These are phyloP conservation scores for Zosterops japonicus DNA, from an alignment of 2,113 vertebrate species.

Conservation along the genomic window DNA sequence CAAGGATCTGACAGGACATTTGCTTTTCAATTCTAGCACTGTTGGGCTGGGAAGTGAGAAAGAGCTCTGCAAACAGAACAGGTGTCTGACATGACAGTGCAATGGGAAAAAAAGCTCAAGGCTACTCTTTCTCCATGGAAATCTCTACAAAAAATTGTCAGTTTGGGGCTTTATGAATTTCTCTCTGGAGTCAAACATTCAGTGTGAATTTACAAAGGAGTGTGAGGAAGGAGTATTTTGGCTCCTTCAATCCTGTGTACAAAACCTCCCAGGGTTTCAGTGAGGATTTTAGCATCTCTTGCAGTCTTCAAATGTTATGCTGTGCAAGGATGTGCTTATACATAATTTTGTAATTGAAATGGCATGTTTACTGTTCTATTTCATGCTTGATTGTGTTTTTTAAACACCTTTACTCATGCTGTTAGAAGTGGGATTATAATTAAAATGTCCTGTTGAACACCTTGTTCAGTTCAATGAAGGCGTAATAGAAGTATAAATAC, in stretches of 20 bases:
- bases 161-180: constrained; percentile 23
- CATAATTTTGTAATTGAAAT: constrained; percentile 66
- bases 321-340: constrained; percentile 51
- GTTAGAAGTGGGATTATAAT: constrained; percentile 63
- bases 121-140: constrained; percentile 36
- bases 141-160: constrained; percentile 50
- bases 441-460: constrained; percentile 69
- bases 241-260: neutral
- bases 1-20: neutral
- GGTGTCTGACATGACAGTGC: neutral
- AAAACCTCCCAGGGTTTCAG: constrained; percentile 14
- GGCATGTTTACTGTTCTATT: constrained; percentile 72
- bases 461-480: constrained; percentile 70
- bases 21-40: neutral
- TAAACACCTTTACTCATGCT: constrained; percentile 57
- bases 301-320: constrained; percentile 35
- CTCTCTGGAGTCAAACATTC: constrained; percentile 42
- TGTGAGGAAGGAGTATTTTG: constrained; percentile 28
- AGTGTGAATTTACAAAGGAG: neutral
- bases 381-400: constrained; percentile 68
- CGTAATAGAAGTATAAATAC: constrained; percentile 70
- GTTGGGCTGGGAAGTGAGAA: neutral
- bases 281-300: constrained; percentile 24
- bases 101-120: neutral
- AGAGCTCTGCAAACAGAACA: neutral